These are phyloP conservation scores for Odocoileus virginianus DNA, from an alignment of 2,113 vertebrate genomes.

Conservation along the genomic window DNA sequence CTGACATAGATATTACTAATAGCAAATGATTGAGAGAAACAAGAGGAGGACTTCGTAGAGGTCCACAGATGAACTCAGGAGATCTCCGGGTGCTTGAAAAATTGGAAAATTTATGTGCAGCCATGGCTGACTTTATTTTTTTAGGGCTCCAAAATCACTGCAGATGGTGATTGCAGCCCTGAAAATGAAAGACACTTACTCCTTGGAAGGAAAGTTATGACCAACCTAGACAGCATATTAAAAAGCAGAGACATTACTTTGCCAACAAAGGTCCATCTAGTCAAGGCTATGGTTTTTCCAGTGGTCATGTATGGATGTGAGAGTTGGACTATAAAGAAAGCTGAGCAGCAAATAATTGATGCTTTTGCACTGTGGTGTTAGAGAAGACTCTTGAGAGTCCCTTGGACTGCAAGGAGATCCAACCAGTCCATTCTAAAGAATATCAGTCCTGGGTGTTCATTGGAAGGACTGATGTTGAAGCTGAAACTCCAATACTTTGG, in stretches of 20 bases:
- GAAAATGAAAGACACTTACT: neutral
- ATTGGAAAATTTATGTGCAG: neutral
- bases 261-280: neutral
- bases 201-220: neutral
- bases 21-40: neutral
- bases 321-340: neutral
- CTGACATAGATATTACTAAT: neutral
- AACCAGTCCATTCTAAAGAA: neutral
- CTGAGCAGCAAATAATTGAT: neutral
- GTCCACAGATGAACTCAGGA: neutral
- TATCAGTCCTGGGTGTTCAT: neutral
- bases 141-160: neutral
- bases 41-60: neutral
- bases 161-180: neutral
- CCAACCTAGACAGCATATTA: neutral
- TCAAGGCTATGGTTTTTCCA: neutral
- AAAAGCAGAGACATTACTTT: neutral
- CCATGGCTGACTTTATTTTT: neutral
- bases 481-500: neutral
- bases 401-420: neutral
- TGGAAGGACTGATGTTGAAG: neutral
- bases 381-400: neutral
- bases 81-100: neutral
- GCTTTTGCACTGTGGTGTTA: neutral
- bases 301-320: neutral